phyloP scores from a whole-genome alignment of 2,797 vertebrate genomes.

The Parauchenoglanis punctatus region DNA sequence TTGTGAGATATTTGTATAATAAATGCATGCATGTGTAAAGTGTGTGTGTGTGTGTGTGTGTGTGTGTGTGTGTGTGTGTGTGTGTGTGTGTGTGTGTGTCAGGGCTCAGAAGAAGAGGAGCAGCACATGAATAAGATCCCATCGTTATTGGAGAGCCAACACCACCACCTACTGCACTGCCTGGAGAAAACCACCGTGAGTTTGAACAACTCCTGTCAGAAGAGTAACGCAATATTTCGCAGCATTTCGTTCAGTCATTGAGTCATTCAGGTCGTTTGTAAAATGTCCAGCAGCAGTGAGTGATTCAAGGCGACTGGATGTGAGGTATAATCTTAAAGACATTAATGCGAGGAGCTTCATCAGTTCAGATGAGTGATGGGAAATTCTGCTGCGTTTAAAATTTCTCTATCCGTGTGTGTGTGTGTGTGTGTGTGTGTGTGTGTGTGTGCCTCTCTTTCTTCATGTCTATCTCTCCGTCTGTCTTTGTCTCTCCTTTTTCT shows the following conservation, averaged over 20 bases:
- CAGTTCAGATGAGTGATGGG: neutral
- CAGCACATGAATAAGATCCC: conserved; percentile 81
- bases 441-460: neutral
- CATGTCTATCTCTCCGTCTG: neutral
- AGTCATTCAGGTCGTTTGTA: neutral
- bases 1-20: neutral
- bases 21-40: neutral
- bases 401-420: neutral
- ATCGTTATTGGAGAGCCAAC: conserved; percentile 92
- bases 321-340: neutral
- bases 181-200: conserved; percentile 97
- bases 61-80: conserved; percentile 25
- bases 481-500: neutral
- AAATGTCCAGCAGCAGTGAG: neutral
- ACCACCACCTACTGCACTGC: conserved; percentile 97
- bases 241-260: neutral
- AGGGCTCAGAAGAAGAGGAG: conserved; percentile 87
- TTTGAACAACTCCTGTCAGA: conserved; percentile 46
- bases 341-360: neutral
- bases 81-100: conserved; percentile 25
- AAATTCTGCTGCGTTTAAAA: neutral
- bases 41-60: conserved; percentile 9
- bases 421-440: neutral
- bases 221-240: neutral
- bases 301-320: neutral